Base-by-base conservation (phyloP, 2,888 invertebrate species). In the Dicyrtomina minuta region DNA sequence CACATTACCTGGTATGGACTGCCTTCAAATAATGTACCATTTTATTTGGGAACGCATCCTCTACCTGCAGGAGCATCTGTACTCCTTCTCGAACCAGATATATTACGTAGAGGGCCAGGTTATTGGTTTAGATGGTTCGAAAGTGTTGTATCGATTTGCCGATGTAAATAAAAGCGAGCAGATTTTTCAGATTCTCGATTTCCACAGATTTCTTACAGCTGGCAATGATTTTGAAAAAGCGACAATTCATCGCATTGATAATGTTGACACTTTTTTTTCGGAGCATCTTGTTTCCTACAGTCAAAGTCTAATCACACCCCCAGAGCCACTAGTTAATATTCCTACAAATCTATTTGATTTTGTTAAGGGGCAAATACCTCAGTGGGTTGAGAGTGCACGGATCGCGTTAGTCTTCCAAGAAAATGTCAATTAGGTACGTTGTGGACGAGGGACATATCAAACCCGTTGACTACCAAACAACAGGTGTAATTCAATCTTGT, bases 401-500 rank as follows among this genome's bases (percentile, higher is more conserved):
- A 72, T 66, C 8, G 73, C 68, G 17, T 10, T 24, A 2, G 24
- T 24, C 6, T 70, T 60, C 24, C 27, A 46, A 5, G 70, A 72
- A 55, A 72, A 74, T 26, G 65, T 66, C 1, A 61, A 72, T 43
- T 74, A n/a, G n/a, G n/a, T n/a, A 74, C 64, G 39, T 74, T 20
- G 43, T 74, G 1, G 62, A 70, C 22, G 56, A 58, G 1, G 70
- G 62, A 4, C 20, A 24, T n/a, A 61, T 74, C 1, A 72, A 70
- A 64, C 74, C 74, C 13, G 71, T 74, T 15, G 74, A 74, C 44
- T 72, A 64, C 58, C 13, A 44, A 1, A 71, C 69, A n/a, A 72
- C 74, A 0, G 74, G 74, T 13, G 56, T 69, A 0, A 44, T 74
- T 13, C 70, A 70, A 41, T 1, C 10, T 0, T 49, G 59, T 13